A percentile compares a stretch with the other conserved stretches of the same genome.
These are phyloP conservation scores for Scaptomyza tumidula DNA, from an alignment of 2,888 invertebrate genomes.

Conservation along the genomic window DNA sequence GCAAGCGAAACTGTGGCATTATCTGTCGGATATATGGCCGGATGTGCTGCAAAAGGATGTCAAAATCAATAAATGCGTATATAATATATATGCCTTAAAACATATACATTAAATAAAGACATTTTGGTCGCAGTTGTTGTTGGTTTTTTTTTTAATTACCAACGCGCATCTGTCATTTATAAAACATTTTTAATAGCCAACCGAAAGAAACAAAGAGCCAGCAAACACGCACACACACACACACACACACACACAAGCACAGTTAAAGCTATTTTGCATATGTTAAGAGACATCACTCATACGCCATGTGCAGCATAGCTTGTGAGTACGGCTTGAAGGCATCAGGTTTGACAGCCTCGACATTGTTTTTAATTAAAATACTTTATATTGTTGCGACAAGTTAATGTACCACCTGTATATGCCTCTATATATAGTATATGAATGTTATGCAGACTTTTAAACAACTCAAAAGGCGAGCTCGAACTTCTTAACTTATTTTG, in stretches of 20 bases:
- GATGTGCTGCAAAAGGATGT: slow-evolving; percentile 49
- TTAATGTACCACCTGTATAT: slow-evolving; percentile 9
- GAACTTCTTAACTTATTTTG: too few relatives aligned
- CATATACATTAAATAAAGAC: slow-evolving; percentile 3
- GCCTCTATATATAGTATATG: neutral
- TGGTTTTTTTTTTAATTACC: slow-evolving; percentile 31
- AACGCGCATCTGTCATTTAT: slow-evolving; percentile 46
- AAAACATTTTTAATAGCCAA: slow-evolving; percentile 44
- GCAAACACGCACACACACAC: neutral
- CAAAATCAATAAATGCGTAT: slow-evolving; percentile 25
- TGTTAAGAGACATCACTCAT: slow-evolving; percentile 62
- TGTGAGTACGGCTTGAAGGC: slow-evolving; percentile 11
- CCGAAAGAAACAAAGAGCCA: slow-evolving; percentile 14
- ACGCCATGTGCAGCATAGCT: slow-evolving; percentile 52
- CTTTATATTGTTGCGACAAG: slow-evolving; percentile 55
- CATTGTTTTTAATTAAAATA: slow-evolving; percentile 73
- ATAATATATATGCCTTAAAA: slow-evolving; percentile 4
- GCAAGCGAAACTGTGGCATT: slow-evolving; percentile 42
- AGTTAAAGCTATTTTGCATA: slow-evolving; percentile 4
- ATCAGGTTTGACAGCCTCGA: slow-evolving; percentile 29
- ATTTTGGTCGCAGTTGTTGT: slow-evolving; percentile 22
- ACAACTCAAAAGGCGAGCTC: too few relatives aligned
- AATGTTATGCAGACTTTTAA: neutral
- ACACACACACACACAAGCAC: neutral
- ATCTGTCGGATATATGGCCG: slow-evolving; percentile 58